Base-by-base conservation (phyloP, 23 tunicate species). In the Styela plicata region DNA sequence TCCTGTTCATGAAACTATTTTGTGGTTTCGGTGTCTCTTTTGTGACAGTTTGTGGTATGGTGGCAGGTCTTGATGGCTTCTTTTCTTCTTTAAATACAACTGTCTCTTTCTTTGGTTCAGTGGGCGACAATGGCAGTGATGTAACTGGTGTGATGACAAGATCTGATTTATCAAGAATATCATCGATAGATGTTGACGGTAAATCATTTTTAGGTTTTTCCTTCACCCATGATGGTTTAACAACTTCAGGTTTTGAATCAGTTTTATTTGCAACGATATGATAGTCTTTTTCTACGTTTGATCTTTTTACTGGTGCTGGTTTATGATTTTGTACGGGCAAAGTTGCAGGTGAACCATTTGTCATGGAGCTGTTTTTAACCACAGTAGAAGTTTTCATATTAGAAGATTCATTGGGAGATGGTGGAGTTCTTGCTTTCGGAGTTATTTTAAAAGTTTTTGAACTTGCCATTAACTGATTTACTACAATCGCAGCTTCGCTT, bases 401-500 rank as follows among this genome's bases (percentile, higher is more conserved):
- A 5, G 57, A 13, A 5, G 57, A 13, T 44, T 44, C 64, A 52
- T 76, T 76, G 0, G 18, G 36, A 53, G 33, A 71, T 20, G 65
- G 0, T 28, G 10, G 36, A 13, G 24, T 76, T 36, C 64, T 53
- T 18, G 71, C 31, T 22, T 22, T 67, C 81, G 81, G 67, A 20
- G 77, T 71, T 18, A 71, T 71, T 32, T 71, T 71, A 3, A 71
- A 71, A 31, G 77, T 71, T 30, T 71, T 71, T 32, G 77, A 71
- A 32, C 16, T 71, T 36, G 16, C 20, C 77, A 71, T 71, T 34
- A 71, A 16, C 16, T 34, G 35, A 32, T 71, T 71, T 3, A 36
- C 77, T 33, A 16, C 36, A 28, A 28, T 71, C 17, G 77, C 77
- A 3, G 31, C 73, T 44, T 53, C 13, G 27, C 63, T 44, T 76